Percentiles rank a stretch among this genome's conserved stretches.
These are phyloP conservation scores for Yponomeuta plumbellus DNA, from an alignment of 2,888 invertebrate species.

Conservation along the genomic window DNA sequence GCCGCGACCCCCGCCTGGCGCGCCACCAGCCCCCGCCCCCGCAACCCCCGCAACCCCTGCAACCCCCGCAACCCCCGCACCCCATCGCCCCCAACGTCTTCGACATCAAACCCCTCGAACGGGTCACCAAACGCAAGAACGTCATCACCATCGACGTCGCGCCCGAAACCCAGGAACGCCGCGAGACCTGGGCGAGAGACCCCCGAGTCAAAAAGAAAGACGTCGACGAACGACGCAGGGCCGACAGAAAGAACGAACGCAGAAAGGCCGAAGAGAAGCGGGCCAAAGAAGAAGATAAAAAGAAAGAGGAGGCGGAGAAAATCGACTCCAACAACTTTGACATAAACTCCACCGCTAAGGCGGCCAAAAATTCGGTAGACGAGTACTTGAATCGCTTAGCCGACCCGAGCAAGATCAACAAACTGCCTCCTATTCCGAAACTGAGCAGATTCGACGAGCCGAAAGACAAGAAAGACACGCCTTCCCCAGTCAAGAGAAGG, in stretches of 20 bases:
- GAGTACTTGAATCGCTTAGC: conserved; percentile 41
- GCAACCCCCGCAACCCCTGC: conserved; percentile 18
- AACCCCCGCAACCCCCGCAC: conserved; percentile 19
- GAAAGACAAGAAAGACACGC: conserved; percentile 27
- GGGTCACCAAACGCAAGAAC: conserved; percentile 60
- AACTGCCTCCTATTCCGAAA: conserved; percentile 66
- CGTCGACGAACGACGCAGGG: conserved; percentile 15
- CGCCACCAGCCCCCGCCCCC: conserved; percentile 19
- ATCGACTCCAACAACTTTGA: conserved; percentile 16
- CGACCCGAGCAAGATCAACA: conserved; percentile 51
- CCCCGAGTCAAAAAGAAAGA: conserved; percentile 19
- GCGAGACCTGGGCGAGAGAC: conserved; percentile 9
- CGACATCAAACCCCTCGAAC: conserved; percentile 67
- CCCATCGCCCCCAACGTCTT: conserved; percentile 58
- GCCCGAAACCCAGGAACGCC: conserved; percentile 26
- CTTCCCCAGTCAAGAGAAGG: conserved; percentile 31
- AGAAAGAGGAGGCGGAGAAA: conserved; percentile 19
- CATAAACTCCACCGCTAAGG: background rate
- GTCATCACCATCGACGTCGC: conserved; percentile 67
- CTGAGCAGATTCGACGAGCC: conserved; percentile 34
- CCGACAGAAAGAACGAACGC: background rate
- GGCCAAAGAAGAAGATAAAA: conserved; percentile 17
- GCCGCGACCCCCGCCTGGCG: conserved; percentile 43
- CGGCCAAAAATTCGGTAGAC: conserved; percentile 23
- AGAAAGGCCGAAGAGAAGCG: conserved; percentile 8